These are phyloP conservation scores for Linnaemya vulpina DNA, from an alignment of 2,888 invertebrate genomes.

Conservation along the genomic window DNA sequence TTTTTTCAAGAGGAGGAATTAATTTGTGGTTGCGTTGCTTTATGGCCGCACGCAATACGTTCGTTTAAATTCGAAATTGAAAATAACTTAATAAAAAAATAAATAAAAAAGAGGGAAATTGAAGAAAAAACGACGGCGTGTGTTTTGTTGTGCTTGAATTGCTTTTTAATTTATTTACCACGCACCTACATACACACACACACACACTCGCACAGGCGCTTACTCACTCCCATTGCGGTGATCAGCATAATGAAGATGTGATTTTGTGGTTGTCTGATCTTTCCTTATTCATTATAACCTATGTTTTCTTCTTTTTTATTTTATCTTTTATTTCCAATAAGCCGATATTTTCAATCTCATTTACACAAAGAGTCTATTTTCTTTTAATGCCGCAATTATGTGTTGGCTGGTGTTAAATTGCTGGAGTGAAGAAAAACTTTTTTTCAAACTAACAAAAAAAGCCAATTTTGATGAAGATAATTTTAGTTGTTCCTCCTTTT, in stretches of 20 bases:
- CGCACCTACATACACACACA: not conserved
- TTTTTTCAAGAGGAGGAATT: conserved; percentile 72
- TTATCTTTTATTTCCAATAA: conserved; percentile 12
- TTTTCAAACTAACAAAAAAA: conserved; percentile 11
- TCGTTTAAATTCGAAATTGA: not conserved
- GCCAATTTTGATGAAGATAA: not conserved
- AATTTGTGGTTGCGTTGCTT: conserved; percentile 75
- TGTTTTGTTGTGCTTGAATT: conserved; percentile 66
- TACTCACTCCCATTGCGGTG: not conserved
- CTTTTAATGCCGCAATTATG: conserved; percentile 11
- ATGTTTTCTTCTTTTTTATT: not conserved
- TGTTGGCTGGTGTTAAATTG: not conserved
- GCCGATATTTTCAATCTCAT: conserved; percentile 20
- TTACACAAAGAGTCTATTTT: conserved; percentile 4
- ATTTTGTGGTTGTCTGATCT: conserved; percentile 28
- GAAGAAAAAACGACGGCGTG: conserved; percentile 3
- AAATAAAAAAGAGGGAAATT: not conserved
- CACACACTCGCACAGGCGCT: not conserved
- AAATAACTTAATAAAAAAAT: conserved; percentile 2
- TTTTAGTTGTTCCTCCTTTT: not conserved
- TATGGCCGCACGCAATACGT: conserved; percentile 55
- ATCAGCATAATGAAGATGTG: conserved; percentile 33
- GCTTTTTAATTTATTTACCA: conserved; percentile 63
- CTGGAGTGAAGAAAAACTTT: conserved; percentile 19
- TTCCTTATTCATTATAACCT: not conserved